These are phyloP conservation scores for Hylaeus volcanicus DNA, from an alignment of 1,140 invertebrate species.

Conservation along the genomic window DNA sequence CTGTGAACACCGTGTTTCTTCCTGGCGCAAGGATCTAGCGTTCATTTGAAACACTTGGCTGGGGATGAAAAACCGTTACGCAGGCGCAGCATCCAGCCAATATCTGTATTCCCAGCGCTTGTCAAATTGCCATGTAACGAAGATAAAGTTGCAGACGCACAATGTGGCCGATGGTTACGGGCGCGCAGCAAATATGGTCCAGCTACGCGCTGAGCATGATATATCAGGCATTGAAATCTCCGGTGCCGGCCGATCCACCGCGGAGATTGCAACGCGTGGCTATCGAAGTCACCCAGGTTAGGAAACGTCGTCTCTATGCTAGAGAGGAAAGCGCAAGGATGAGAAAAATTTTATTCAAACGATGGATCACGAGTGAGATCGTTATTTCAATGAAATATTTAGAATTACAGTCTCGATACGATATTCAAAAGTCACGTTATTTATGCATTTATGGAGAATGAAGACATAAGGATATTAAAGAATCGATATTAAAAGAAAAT, in stretches of 20 bases:
- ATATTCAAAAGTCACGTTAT: too few species aligned
- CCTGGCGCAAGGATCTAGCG: neutral
- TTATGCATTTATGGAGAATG: too few species aligned
- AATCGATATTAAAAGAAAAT: too few species aligned
- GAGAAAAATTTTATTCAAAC: too few species aligned
- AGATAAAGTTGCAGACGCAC: constrained; percentile 28
- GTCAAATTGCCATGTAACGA: constrained; percentile 41
- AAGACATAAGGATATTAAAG: too few species aligned
- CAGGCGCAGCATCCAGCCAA: neutral
- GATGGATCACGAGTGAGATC: too few species aligned
- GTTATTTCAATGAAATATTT: too few species aligned
- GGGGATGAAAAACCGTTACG: neutral
- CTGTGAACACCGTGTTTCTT: neutral
- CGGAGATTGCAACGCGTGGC: neutral
- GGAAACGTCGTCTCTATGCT: constrained; percentile 12
- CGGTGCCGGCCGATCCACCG: constrained; percentile 13
- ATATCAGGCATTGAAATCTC: constrained; percentile 43
- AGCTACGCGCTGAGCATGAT: constrained; percentile 22
- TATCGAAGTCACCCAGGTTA: constrained; percentile 34
- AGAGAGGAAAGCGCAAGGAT: too few species aligned
- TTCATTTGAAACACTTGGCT: too few species aligned
- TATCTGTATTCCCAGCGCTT: constrained; percentile 22
- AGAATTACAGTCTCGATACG: too few species aligned
- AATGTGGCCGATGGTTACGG: constrained; percentile 17
- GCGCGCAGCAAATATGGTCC: constrained; percentile 33